phyloP scores from a whole-genome alignment of 92 coral and sea anemone genomes.

The Porites cylindrica region DNA sequence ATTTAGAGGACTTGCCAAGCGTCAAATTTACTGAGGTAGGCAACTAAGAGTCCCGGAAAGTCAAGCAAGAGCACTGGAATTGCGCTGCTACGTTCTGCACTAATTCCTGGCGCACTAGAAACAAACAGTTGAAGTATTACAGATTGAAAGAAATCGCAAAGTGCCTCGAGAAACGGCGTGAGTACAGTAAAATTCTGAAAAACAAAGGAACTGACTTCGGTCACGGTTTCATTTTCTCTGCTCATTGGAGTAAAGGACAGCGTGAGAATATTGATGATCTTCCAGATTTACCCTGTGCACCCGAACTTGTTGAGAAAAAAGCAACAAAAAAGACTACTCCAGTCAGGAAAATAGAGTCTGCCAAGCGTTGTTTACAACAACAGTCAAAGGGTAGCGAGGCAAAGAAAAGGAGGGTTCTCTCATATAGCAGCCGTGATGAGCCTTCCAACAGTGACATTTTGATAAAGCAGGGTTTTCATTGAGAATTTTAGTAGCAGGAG shows the following conservation, averaged over 20 bases:
- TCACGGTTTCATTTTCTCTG: conserved; percentile 62
- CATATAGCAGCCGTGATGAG: conserved; percentile 32
- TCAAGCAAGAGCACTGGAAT: conserved; percentile 61
- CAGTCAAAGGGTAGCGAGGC: conserved; percentile 22
- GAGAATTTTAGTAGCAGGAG: too few relatives aligned
- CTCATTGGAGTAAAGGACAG: conserved; percentile 54
- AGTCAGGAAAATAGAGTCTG: conserved; percentile 49
- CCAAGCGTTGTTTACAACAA: conserved; percentile 47
- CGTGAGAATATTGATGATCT: conserved; percentile 56
- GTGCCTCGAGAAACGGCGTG: conserved; percentile 41
- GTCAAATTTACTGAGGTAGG: conserved; percentile 42
- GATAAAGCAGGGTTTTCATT: too few relatives aligned
- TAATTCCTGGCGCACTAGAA: conserved; percentile 67
- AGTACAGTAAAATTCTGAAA: conserved; percentile 41
- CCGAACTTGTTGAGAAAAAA: conserved; percentile 51
- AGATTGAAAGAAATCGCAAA: conserved; percentile 44
- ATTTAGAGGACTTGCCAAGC: conserved; percentile 46
- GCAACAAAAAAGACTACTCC: conserved; percentile 49
- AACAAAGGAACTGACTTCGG: conserved; percentile 66
- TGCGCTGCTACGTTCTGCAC: conserved; percentile 62
- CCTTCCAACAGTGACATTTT: conserved; percentile 48
- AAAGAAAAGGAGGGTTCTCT: conserved; percentile 55
- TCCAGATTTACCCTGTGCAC: conserved; percentile 63
- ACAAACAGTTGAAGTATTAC: conserved; percentile 50
- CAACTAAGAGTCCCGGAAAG: neutral